A percentile compares a stretch with the other conserved stretches of the same genome.
Conservation (phyloP, 2,797 vertebrate genomes). For the Xyrichtys novacula region DNA sequence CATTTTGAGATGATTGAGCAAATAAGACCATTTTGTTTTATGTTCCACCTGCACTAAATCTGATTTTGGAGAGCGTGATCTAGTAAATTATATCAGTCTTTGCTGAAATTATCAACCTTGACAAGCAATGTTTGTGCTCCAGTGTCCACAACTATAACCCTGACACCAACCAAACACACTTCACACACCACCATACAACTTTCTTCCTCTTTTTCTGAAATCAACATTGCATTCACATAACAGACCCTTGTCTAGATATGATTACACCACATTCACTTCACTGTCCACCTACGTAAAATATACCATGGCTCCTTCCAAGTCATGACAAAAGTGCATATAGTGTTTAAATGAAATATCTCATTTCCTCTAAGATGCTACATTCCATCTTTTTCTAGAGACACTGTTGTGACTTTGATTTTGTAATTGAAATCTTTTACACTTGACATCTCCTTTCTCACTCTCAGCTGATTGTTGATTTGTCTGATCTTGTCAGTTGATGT, state of each 20-base stretch:
- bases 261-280: too few species aligned
- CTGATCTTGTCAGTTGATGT: conserved; percentile 23
- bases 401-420: conserved; percentile 4
- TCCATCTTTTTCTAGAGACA: neutral
- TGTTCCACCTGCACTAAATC: neutral
- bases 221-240: too few species aligned
- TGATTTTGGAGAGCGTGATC: too few species aligned
- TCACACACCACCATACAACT: too few species aligned
- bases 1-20: neutral
- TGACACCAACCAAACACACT: too few species aligned
- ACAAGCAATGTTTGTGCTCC: too few species aligned
- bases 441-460: conserved; percentile 5
- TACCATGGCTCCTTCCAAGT: neutral
- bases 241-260: neutral
- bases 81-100: too few species aligned
- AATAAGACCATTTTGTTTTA: neutral
- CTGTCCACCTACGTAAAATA: too few species aligned
- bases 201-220: too few species aligned
- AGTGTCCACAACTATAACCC: too few species aligned
- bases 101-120: too few species aligned
- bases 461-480: conserved; percentile 22
- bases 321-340: neutral
- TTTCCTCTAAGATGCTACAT: neutral
- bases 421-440: neutral
- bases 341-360: neutral